Evolutionary conservation across 2,888 invertebrate genomes (phyloP).

Genomic region (Himalopsyche tibetana): DNA sequence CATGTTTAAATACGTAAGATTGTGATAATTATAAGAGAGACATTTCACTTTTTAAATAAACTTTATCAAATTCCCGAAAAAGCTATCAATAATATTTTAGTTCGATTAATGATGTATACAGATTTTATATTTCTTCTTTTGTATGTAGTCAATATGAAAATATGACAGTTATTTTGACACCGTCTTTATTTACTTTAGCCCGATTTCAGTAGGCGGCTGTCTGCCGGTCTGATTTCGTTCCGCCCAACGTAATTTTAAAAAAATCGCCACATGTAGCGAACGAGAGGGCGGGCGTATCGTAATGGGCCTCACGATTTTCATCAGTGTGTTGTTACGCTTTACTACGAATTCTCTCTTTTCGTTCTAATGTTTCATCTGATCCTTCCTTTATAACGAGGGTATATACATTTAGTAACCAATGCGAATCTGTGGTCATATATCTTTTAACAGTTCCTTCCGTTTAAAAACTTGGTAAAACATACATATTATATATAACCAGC

Average conservation of each 20-base stretch:
- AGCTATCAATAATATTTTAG: too few species aligned
- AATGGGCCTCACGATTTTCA: constrained; percentile 43
- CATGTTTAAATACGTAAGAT: too few species aligned
- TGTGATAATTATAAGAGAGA: too few species aligned
- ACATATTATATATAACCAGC: too few species aligned
- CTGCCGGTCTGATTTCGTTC: neutral
- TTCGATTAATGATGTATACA: too few species aligned
- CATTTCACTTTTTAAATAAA: too few species aligned
- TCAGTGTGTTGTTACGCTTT: neutral
- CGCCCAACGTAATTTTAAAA: constrained; percentile 10
- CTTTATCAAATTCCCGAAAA: too few species aligned
- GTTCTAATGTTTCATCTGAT: constrained; percentile 17
- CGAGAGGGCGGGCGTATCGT: constrained; percentile 9
- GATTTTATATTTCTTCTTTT: too few species aligned
- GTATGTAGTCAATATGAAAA: too few species aligned
- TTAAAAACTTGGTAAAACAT: too few species aligned
- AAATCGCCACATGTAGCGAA: constrained; percentile 34
- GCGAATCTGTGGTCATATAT: too few species aligned
- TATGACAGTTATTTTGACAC: neutral
- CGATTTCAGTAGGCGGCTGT: neutral
- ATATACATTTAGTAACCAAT: neutral
- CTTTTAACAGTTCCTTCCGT: too few species aligned
- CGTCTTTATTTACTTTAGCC: neutral
- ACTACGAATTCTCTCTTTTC: neutral
- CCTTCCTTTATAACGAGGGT: constrained; percentile 14